Evolutionary conservation across 2,797 vertebrate genomes (phyloP), one percentile per base, ranked within the genome.

Genomic region (Sebastes taczanowskii): DNA sequence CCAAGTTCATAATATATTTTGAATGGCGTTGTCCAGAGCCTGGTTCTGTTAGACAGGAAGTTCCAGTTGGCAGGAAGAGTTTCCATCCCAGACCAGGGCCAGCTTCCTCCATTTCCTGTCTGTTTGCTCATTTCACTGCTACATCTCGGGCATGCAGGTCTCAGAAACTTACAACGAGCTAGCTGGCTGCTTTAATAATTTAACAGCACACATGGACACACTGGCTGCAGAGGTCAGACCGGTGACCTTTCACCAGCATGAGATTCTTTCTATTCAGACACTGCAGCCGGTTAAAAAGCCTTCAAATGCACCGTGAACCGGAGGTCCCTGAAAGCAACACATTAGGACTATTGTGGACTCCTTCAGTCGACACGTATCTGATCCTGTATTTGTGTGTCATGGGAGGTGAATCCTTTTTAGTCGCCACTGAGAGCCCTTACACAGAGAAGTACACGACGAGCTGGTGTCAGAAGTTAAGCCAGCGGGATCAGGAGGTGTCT

Each of bases 401-500:
- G 16, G 83, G 74, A 88, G 88, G 90, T 87, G 87, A 90, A 90
- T 89, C 88, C 78, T 18, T 66, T 83, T 81, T 78, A 77, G 85
- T 60, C n/a, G 63, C 78, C 76, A 80, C 73, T 18, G 56, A 84
- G 81, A 85, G 60, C 66, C 63, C 62, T 77, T 14, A 75, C 68
- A 61, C 3, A 25, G 62, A 74, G 75, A 70, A 58, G 77, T 18
- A 73, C 72, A 66, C 49, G 27, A 58, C 46, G 58, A 66, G 87
- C 65, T 67, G 59, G 82, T 82, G 90, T 90, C 88, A 87, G 80
- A 56, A 89, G 86, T 88, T 81, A 90, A 90, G 84, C 90, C 84
- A 58, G 80, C 70, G 64, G 79, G 90, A 87, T 92, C 80, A 91
- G 81, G 78, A 91, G 86, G 90, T 87, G 86, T 86, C 79, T 92